Conservation (phyloP, 2,797 vertebrate genomes). For the Centroberyx gerrardi region DNA sequence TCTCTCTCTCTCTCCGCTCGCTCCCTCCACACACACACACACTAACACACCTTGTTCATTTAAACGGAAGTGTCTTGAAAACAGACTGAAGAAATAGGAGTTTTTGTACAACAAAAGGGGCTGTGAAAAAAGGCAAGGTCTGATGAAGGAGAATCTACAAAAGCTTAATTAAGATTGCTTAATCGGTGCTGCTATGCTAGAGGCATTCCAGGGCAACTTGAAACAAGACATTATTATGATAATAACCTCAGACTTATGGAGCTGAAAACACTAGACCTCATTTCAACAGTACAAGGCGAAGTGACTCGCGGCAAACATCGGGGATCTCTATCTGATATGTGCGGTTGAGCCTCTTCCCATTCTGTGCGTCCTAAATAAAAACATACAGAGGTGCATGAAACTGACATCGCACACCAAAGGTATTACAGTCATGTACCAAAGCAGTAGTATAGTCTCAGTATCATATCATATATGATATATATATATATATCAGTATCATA, state of each 20-base stretch:
- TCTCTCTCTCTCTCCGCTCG: constrained; percentile 32
- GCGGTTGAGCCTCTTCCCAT: constrained; percentile 59
- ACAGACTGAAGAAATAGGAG: constrained; percentile 54
- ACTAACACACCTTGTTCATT: constrained; percentile 55
- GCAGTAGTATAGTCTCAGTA: background rate
- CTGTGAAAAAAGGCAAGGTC: constrained; percentile 76
- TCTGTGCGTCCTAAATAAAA: constrained; percentile 50
- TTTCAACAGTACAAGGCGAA: constrained; percentile 56
- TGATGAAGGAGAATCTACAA: constrained; percentile 85
- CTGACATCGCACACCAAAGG: background rate
- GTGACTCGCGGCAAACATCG: constrained; percentile 31
- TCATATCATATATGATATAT: too few relatives aligned
- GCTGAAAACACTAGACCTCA: constrained; percentile 72
- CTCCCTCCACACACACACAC: constrained; percentile 23
- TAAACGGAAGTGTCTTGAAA: constrained; percentile 60
- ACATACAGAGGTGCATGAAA: constrained; percentile 9
- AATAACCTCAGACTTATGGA: constrained; percentile 80
- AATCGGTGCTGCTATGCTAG: constrained; percentile 80
- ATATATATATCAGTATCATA: too few relatives aligned
- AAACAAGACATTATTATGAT: constrained; percentile 85
- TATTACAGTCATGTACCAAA: background rate
- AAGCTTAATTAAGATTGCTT: constrained; percentile 87
- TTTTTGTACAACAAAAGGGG: constrained; percentile 61
- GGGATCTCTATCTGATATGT: constrained; percentile 24
- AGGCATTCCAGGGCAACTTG: constrained; percentile 81